Percentiles rank a stretch among this genome's conserved stretches.
These are phyloP conservation scores for Laothoe populi DNA, from an alignment of 2,888 invertebrate species.

Conservation along the genomic window DNA sequence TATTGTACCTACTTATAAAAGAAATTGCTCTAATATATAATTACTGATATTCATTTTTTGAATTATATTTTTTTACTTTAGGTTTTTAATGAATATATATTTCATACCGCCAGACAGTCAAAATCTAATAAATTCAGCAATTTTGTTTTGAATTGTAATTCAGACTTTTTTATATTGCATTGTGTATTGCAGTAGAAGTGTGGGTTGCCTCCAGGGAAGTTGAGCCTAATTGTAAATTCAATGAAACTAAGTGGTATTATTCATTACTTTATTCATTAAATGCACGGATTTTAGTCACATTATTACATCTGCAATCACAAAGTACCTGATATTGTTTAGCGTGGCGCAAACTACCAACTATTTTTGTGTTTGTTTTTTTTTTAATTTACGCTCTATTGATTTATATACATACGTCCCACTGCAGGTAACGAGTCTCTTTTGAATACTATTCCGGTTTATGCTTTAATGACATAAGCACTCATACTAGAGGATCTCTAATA, in stretches of 20 bases:
- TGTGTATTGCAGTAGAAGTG: no score
- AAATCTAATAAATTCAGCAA: no score
- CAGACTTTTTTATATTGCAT: no score
- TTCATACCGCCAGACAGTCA: no score
- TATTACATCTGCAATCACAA: not conserved
- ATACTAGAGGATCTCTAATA: not conserved
- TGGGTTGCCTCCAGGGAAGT: no score
- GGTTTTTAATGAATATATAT: no score
- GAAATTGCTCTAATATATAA: no score
- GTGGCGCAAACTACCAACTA: conserved; percentile 18
- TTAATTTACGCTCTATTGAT: not conserved
- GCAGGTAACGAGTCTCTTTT: not conserved
- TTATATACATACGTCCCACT: not conserved
- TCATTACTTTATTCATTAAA: not conserved
- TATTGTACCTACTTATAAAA: no score
- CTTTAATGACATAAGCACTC: not conserved
- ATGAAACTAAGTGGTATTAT: not conserved
- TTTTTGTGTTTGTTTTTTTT: not conserved
- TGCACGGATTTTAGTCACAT: not conserved
- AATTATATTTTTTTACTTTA: no score
- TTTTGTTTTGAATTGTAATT: no score
- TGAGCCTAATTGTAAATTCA: not conserved
- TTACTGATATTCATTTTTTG: no score
- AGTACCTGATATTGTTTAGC: not conserved
- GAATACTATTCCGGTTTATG: not conserved